These are phyloP conservation scores for Heterochromis multidens DNA, from an alignment of 2,113 vertebrate species.

Conservation along the genomic window DNA sequence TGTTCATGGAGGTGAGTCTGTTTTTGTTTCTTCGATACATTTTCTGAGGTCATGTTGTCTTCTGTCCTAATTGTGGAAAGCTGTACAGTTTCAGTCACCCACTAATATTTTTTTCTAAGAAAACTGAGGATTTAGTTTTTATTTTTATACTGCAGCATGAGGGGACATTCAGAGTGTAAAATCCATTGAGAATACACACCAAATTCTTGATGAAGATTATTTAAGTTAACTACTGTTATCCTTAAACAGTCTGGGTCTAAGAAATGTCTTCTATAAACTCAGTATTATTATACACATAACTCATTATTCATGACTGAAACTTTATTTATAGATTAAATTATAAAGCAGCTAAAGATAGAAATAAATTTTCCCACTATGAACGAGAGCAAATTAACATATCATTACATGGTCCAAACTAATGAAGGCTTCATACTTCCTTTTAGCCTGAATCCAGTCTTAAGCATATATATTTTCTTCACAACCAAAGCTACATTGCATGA, in stretches of 20 bases:
- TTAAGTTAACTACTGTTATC: not conserved
- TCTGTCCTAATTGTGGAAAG: not conserved
- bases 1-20: slow-evolving; percentile 87
- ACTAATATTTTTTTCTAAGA: not conserved
- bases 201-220: not conserved
- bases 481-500: not conserved
- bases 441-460: not conserved
- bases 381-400: not conserved
- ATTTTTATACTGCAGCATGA: not conserved
- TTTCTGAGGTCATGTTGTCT: not conserved
- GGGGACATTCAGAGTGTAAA: not conserved
- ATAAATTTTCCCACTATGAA: not conserved
- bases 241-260: not conserved
- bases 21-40: not conserved
- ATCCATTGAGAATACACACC: not conserved
- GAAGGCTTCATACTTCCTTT: not conserved
- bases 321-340: not conserved
- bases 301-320: not conserved
- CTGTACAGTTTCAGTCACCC: not conserved
- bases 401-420: not conserved
- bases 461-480: not conserved
- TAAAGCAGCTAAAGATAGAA: not conserved
- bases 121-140: not conserved
- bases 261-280: not conserved
- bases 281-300: not conserved